Base-by-base conservation (phyloP, 2,113 vertebrate species). In the Columba livia region DNA sequence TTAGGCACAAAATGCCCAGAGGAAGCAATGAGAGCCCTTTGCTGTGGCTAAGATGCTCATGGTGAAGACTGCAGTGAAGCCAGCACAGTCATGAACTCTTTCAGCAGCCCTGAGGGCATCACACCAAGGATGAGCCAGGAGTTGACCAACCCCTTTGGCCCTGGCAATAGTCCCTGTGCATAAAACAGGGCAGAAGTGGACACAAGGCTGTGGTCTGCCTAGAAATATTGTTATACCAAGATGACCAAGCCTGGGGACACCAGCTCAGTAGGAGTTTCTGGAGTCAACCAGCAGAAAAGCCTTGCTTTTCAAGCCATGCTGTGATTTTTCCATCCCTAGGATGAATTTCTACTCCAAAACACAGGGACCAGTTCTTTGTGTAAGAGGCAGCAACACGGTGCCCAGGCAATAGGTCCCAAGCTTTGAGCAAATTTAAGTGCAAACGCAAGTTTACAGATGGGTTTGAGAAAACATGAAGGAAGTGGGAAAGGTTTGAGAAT, bases 11-110 rank as follows among this genome's bases (percentile, higher is more conserved):
- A 11, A 3, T 24, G 20, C 26, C 38, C 58, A 65, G 71, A 20
- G n/a, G 64, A 65, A 11, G 13, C 23, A 7, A 21, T 1, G 18
- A 8, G 32, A 40, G 62, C 61, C 4, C 0, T 61, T 40, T 13
- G 6, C 17, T 17, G 47, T 9, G 36, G 4, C n/a, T 20, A 34
- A 44, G 48, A 16, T 21, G 25, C 5, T 48, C 60, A 1, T 0
- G 1, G 79, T 4, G 61, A 53, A 66, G 65, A 26, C 5, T 6
- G 2, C 6, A 14, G n/a, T 8, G 25, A 47, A 57, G n/a, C 24
- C 42, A n/a, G 10, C 12, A 12, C 1, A 1, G 23, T 15, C 13
- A 9, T 34, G 38, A 2, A 14, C 56, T 26, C 17, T 34, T 40
- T 15, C 44, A 31, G 6, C 36, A 91, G 24, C 66, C 5, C 64